Evolutionary conservation across 2,797 vertebrate species (phyloP).

Genomic region (Catharus ustulatus): DNA sequence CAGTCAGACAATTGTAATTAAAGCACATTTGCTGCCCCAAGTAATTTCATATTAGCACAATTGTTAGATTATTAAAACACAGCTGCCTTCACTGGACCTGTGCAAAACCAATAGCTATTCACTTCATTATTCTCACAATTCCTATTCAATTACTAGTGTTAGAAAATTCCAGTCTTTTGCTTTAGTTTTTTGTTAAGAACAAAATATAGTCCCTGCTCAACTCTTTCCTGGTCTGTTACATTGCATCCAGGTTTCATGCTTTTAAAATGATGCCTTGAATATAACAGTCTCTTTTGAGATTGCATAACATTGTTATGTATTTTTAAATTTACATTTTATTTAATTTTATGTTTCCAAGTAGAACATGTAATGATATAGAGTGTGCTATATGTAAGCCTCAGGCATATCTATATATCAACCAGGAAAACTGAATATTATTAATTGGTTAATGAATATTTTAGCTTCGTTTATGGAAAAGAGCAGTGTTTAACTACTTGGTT

Average conservation of each 20-base stretch:
- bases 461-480: slow-evolving; percentile 52
- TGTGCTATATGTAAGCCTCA: background rate
- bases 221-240: background rate
- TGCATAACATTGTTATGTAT: background rate
- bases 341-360: slow-evolving; percentile 19
- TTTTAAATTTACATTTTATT: slow-evolving; percentile 31
- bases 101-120: background rate
- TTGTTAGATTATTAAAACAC: background rate
- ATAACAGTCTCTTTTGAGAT: background rate
- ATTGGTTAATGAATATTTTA: slow-evolving; percentile 67
- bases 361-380: slow-evolving; percentile 16
- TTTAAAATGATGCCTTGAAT: background rate
- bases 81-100: background rate
- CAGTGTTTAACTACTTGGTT: slow-evolving; percentile 56
- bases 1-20: background rate
- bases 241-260: background rate
- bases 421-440: slow-evolving; percentile 42
- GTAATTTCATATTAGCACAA: background rate
- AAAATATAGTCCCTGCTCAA: background rate
- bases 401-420: background rate
- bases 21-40: background rate
- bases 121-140: background rate
- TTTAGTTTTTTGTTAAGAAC: background rate
- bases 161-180: background rate
- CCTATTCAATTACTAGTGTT: background rate